Evolutionary conservation across 2,797 vertebrate genomes (phyloP).

Genomic region (Cuculus canorus): DNA sequence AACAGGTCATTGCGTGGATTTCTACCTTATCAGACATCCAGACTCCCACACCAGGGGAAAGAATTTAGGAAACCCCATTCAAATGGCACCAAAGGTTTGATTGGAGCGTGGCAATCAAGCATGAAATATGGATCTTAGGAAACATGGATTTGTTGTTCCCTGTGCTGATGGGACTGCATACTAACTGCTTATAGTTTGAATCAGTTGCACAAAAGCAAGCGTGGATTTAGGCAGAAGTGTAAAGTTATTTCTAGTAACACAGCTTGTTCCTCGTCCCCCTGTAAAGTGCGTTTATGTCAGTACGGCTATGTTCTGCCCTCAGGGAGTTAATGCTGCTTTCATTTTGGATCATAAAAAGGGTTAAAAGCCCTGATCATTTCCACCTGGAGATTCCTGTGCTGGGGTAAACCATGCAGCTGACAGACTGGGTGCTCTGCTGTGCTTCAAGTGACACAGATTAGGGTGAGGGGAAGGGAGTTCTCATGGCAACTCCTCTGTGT

Average conservation of each 20-base stretch:
- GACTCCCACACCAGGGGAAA: neutral
- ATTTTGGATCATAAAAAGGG: slow-evolving; percentile 20
- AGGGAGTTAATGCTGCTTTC: slow-evolving; percentile 12
- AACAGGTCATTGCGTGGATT: neutral
- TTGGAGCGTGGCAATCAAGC: neutral
- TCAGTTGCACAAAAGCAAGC: neutral
- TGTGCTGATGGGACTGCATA: slow-evolving; percentile 32
- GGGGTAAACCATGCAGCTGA: slow-evolving; percentile 8
- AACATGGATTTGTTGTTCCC: slow-evolving; percentile 18
- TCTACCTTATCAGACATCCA: slow-evolving; percentile 1
- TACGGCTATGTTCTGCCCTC: neutral
- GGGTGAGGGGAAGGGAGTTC: neutral
- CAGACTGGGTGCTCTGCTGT: neutral
- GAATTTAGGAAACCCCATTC: neutral
- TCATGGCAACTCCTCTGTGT: neutral
- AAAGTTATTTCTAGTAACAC: neutral
- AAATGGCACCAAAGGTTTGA: neutral
- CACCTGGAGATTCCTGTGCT: neutral
- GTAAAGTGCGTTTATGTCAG: slow-evolving; percentile 2
- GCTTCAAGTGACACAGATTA: neutral
- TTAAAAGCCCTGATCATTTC: neutral
- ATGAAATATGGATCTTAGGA: slow-evolving; percentile 47
- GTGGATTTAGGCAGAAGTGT: neutral
- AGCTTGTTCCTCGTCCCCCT: slow-evolving; percentile 8
- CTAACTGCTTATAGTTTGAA: slow-evolving; percentile 47